These are phyloP conservation scores for Etheostoma perlongum DNA, from an alignment of 2,797 vertebrate genomes.

Conservation along the genomic window DNA sequence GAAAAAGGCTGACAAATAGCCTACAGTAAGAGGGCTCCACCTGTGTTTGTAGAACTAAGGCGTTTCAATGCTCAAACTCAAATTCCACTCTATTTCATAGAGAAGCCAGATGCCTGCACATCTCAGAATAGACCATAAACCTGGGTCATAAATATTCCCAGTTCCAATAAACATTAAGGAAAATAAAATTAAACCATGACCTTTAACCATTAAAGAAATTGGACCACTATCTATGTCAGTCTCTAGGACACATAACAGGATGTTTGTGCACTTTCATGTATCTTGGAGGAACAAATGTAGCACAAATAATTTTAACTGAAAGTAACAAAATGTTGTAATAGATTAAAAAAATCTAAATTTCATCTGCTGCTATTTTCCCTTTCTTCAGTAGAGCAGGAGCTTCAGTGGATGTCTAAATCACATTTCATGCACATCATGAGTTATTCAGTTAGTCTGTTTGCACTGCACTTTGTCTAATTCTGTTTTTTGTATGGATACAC, in stretches of 20 bases:
- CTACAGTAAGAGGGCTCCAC: background rate
- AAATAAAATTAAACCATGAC: background rate
- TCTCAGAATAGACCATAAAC: slow-evolving; percentile 1
- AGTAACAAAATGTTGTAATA: background rate
- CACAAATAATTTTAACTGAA: background rate
- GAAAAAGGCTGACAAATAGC: background rate
- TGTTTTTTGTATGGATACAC: background rate
- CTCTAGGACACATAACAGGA: background rate
- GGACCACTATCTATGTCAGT: background rate
- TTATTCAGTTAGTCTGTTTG: background rate
- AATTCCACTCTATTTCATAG: background rate
- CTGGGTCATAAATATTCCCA: background rate
- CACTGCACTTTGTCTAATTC: background rate
- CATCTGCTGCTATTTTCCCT: too few species aligned
- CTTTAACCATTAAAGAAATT: background rate
- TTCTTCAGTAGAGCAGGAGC: too few species aligned
- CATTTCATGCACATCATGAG: too few species aligned
- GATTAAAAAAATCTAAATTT: background rate
- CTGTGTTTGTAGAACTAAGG: background rate
- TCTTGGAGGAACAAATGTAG: background rate
- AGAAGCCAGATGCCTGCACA: too few species aligned
- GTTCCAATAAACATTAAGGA: background rate
- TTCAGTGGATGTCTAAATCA: too few species aligned
- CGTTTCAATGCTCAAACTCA: background rate
- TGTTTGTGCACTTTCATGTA: background rate